These are phyloP conservation scores for Liposcelis brunnea DNA, from an alignment of 2,888 invertebrate genomes.

Conservation along the genomic window DNA sequence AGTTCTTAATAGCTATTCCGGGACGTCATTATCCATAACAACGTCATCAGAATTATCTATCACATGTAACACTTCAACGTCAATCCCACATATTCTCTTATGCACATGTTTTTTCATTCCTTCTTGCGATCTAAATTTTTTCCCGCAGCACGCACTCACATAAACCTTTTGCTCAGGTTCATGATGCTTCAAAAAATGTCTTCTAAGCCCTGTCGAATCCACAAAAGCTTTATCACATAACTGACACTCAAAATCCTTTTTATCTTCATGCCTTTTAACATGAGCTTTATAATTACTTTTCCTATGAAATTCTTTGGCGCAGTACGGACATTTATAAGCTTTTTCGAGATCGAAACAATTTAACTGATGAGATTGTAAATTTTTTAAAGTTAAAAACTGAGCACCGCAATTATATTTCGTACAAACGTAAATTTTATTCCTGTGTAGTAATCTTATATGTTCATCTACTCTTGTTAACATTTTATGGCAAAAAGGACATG, in stretches of 20 bases:
- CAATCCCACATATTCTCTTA: not conserved
- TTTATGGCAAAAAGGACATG: constrained; percentile 1
- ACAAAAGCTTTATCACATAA: not conserved
- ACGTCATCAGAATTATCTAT: too few species aligned
- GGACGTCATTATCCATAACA: too few species aligned
- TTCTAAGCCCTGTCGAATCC: not conserved
- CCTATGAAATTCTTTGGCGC: constrained; percentile 2
- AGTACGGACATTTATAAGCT: not conserved
- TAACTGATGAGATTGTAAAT: constrained; percentile 4
- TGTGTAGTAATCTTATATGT: not conserved
- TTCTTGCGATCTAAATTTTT: not conserved
- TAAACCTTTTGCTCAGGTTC: not conserved
- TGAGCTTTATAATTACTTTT: constrained; percentile 6
- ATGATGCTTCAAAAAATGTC: constrained; percentile 1
- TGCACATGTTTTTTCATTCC: not conserved
- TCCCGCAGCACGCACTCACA: not conserved
- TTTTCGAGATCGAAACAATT: constrained; percentile 2
- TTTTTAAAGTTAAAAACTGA: not conserved
- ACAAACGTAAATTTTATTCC: not conserved
- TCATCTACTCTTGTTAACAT: not conserved
- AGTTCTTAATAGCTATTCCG: too few species aligned
- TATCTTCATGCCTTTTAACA: not conserved
- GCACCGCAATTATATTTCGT: not conserved
- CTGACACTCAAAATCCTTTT: not conserved
- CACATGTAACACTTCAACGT: not conserved